A percentile compares a stretch with the other conserved stretches of the same genome.
Conservation (phyloP, 1,140 invertebrate genomes). For the Lordiphosa clarofinis region DNA sequence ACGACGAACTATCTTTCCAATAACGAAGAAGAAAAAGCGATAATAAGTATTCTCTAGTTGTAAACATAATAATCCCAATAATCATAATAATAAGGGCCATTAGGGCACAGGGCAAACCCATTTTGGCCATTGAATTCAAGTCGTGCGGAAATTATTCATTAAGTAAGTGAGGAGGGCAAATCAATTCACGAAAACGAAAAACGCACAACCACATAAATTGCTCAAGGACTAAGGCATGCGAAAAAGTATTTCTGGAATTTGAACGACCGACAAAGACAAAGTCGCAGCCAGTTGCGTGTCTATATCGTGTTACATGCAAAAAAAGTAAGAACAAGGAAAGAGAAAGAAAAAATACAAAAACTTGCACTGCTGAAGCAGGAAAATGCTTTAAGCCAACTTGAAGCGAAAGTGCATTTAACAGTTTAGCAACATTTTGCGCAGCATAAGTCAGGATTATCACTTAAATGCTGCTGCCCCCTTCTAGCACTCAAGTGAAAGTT, state of each 20-base stretch:
- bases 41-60: slow-evolving; percentile 39
- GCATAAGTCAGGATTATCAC: slow-evolving; percentile 73
- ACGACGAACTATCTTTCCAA: slow-evolving; percentile 15
- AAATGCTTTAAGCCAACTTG: slow-evolving; percentile 16
- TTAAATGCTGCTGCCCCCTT: slow-evolving; percentile 36
- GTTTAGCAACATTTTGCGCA: slow-evolving; percentile 68
- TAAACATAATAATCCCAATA: slow-evolving; percentile 73
- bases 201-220: slow-evolving; percentile 23
- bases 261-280: slow-evolving; percentile 41
- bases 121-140: slow-evolving; percentile 67
- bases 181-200: slow-evolving; percentile 60
- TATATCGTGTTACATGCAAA: slow-evolving; percentile 60
- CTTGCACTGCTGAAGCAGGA: slow-evolving; percentile 26
- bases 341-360: slow-evolving; percentile 18
- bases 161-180: slow-evolving; percentile 47
- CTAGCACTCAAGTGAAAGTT: slow-evolving; percentile 42
- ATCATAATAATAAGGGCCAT: slow-evolving; percentile 63
- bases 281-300: slow-evolving; percentile 48
- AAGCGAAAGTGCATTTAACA: slow-evolving; percentile 45
- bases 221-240: slow-evolving; percentile 21
- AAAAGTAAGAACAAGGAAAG: slow-evolving; percentile 30
- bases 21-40: slow-evolving; percentile 12
- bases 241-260: slow-evolving; percentile 66
- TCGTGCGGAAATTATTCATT: slow-evolving; percentile 75
- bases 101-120: slow-evolving; percentile 63